A percentile compares a stretch with the other conserved stretches of the same genome.
Evolutionary conservation across 2,797 vertebrate genomes (phyloP).

Genomic region (Choloepus didactylus): DNA sequence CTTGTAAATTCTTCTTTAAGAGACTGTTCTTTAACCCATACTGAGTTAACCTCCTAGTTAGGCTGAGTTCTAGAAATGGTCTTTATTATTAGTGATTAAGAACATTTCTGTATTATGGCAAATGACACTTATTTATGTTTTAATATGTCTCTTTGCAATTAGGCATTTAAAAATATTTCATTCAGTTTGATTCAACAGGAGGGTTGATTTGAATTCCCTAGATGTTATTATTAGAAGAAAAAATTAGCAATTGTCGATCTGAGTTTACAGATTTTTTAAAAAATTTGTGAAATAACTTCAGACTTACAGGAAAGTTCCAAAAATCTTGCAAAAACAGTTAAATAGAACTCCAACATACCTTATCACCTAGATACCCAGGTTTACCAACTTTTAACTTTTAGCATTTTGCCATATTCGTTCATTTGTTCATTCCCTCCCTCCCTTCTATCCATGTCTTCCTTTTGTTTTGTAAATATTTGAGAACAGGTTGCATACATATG

Average conservation of each 20-base stretch:
- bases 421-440: too few relatives aligned
- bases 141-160: conserved; percentile 52
- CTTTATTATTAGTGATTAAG: neutral
- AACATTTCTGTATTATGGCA: neutral
- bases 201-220: conserved; percentile 29
- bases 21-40: neutral
- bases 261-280: neutral
- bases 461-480: too few relatives aligned
- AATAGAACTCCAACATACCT: too few relatives aligned
- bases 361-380: too few relatives aligned
- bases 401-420: too few relatives aligned
- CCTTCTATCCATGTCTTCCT: too few relatives aligned
- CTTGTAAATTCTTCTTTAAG: neutral
- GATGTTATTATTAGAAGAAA: neutral
- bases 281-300: too few relatives aligned
- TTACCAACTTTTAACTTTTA: too few relatives aligned
- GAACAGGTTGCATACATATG: too few relatives aligned
- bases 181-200: conserved; percentile 29
- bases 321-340: too few relatives aligned
- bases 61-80: neutral
- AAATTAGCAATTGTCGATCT: conserved; percentile 35
- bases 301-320: too few relatives aligned
- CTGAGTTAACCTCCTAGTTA: conserved; percentile 22
- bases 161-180: conserved; percentile 23
- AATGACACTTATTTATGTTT: conserved; percentile 34